A percentile compares a stretch with the other conserved stretches of the same genome.
Conservation (phyloP, 2,797 vertebrate genomes). For the Intellagama lesueurii region DNA sequence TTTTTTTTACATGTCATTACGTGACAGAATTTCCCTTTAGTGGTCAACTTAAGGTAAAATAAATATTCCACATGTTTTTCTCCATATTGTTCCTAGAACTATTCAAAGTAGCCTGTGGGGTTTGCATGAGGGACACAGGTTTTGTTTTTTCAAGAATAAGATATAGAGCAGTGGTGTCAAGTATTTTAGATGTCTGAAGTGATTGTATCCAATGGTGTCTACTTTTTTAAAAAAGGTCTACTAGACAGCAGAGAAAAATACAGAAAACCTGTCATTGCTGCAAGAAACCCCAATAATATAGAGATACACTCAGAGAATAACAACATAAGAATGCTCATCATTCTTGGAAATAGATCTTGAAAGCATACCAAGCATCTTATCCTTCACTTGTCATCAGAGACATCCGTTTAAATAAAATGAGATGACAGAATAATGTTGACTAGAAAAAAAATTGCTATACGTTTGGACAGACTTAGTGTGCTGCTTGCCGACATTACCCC, state of each 20-base stretch:
- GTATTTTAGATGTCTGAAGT: background rate
- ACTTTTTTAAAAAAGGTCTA: background rate
- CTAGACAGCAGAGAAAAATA: slow-evolving; percentile 1
- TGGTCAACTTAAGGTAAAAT: background rate
- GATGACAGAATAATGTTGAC: background rate
- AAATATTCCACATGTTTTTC: background rate
- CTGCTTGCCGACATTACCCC: slow-evolving; percentile 46
- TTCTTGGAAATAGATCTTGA: slow-evolving; percentile 4
- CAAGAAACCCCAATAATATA: slow-evolving; percentile 27
- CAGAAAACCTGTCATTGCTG: background rate
- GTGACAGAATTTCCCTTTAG: background rate
- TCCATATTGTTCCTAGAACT: background rate
- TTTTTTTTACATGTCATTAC: background rate
- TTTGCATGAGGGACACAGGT: background rate
- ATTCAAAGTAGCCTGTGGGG: background rate
- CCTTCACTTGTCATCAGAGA: slow-evolving; percentile 48
- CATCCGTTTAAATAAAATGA: slow-evolving; percentile 50
- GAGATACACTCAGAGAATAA: slow-evolving; percentile 16
- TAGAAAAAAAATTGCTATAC: slow-evolving; percentile 58
- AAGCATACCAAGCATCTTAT: slow-evolving; percentile 30
- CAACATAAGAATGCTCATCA: background rate
- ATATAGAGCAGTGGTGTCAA: background rate
- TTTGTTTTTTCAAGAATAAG: too few species aligned
- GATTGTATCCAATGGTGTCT: background rate
- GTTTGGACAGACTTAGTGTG: slow-evolving; percentile 40